phyloP scores from a whole-genome alignment of 2,113 vertebrate genomes.

The Tyto alba region DNA sequence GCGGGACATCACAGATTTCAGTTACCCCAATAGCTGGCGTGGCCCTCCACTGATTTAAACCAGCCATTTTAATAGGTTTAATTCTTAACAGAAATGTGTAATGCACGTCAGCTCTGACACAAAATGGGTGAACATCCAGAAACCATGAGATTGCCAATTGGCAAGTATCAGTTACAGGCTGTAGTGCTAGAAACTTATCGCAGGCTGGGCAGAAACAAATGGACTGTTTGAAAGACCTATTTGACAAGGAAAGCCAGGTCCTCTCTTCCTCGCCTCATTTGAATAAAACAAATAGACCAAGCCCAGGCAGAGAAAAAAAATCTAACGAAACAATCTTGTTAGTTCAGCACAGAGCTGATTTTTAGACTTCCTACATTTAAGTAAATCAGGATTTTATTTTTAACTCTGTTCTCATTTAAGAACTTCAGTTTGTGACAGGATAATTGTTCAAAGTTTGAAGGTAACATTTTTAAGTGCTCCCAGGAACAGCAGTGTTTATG shows the following conservation, averaged over 20 bases:
- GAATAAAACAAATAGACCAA: conserved; percentile 55
- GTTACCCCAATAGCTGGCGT: fast-evolving
- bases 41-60: neutral
- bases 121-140: neutral
- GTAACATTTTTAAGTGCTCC: neutral
- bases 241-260: neutral
- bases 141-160: neutral
- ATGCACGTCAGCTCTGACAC: neutral
- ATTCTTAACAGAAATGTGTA: neutral
- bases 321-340: neutral
- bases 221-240: neutral
- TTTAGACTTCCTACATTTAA: neutral
- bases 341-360: neutral
- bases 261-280: neutral
- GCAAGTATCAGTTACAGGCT: neutral
- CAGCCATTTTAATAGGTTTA: neutral
- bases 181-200: neutral
- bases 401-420: neutral
- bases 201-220: neutral
- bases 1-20: neutral
- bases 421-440: neutral
- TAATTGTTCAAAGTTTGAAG: neutral
- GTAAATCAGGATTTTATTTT: neutral
- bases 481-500: neutral
- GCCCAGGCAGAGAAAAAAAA: neutral